Conservation (phyloP, 1,140 invertebrate genomes). For the Cecropterus lyciades region DNA sequence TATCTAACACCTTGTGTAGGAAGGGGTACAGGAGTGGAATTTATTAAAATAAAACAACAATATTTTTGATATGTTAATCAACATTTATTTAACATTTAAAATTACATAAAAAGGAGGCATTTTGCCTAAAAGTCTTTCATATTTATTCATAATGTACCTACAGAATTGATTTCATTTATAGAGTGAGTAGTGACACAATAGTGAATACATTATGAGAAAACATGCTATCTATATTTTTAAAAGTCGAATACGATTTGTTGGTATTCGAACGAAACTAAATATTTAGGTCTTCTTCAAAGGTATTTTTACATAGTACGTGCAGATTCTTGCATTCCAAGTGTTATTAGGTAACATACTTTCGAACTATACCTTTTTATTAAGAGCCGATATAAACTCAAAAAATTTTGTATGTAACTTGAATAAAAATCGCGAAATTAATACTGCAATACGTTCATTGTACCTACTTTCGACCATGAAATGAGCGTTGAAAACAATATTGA, state of each 20-base stretch:
- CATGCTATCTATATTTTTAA: constrained; percentile 43
- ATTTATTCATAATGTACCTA: constrained; percentile 74
- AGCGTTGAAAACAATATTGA: neutral
- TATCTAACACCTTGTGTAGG: too few relatives aligned
- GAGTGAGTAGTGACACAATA: constrained; percentile 41
- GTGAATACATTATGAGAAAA: constrained; percentile 36
- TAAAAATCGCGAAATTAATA: too few relatives aligned
- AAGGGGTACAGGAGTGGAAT: too few relatives aligned
- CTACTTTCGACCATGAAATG: too few relatives aligned
- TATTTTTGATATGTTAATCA: constrained; percentile 77
- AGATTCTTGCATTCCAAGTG: too few relatives aligned
- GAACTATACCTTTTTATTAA: too few relatives aligned
- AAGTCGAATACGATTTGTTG: neutral
- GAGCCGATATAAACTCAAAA: too few relatives aligned
- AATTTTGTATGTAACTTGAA: too few relatives aligned
- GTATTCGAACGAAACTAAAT: constrained; percentile 3
- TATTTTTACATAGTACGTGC: too few relatives aligned
- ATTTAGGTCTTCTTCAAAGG: too few relatives aligned
- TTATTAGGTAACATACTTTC: too few relatives aligned
- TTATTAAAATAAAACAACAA: constrained; percentile 59
- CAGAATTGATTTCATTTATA: constrained; percentile 81
- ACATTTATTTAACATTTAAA: constrained; percentile 84
- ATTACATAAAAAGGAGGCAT: constrained; percentile 82
- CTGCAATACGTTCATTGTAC: too few relatives aligned
- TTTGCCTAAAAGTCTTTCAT: constrained; percentile 80